Evolutionary conservation across 30 jellyfish, hydroid and myxozoan species (phyloP), one percentile per base, ranked within the genome.

Genomic region (Aurelia coerulea): DNA sequence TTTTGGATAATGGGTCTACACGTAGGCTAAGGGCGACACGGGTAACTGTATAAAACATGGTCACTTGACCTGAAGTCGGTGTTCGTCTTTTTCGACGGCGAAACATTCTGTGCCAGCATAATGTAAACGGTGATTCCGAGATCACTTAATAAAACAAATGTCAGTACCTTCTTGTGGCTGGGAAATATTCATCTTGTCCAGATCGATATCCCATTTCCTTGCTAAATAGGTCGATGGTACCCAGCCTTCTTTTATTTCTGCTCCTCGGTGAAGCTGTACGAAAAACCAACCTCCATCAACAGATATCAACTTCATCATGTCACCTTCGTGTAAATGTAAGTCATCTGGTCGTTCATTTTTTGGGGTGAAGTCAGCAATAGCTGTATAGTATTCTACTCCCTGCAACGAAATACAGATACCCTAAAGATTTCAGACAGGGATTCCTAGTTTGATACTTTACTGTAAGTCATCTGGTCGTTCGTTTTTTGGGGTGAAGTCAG

Each of bases 251-350:
- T 39, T 65, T 0, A 62, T 90, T 59, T 89, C 96, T 29, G 92
- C 88, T n/a, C 86, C 87, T 78, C 88, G 68, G 77, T 72, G 81
- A 46, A 87, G 84, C 63, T 78, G 37, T 62, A 94, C 99, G 49
- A 88, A 90, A 85, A 89, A 67, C 99, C 99, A 94, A 46, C 97
- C 97, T 19, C 80, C 91, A 67, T 94, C 99, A 12, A 89, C 91
- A 4, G 99, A 94, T 19, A 88, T 68, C 73, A 94, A 74, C 76
- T 94, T 96, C 86, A 94, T 95, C 16, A 89, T 62, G 71, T 94
- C 99, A 3, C 99, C 99, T 65, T 75, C 60, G 62, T 69, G 85
- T 66, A 94, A 41, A 35, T 62, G 32, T 34, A 94, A 66, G 62
- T 89, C 93, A 17, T 81, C 97, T 3, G 93, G 71, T 10, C 79